These are phyloP conservation scores for Colossoma macropomum DNA, from an alignment of 2,113 vertebrate genomes.

Conservation along the genomic window DNA sequence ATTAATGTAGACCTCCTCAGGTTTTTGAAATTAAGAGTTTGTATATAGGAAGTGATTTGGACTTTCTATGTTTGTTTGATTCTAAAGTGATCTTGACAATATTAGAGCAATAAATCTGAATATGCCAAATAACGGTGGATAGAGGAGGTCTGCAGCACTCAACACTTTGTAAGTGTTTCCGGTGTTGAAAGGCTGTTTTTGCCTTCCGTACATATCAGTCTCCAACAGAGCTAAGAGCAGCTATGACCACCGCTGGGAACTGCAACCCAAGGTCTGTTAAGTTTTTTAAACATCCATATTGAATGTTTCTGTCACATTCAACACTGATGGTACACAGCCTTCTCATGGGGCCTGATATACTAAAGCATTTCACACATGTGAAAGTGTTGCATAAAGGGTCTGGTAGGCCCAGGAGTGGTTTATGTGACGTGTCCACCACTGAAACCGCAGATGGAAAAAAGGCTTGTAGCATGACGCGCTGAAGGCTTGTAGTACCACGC, in stretches of 20 bases:
- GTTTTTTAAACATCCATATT: constrained; percentile 33
- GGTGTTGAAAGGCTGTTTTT: constrained; percentile 20
- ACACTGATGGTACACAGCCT: constrained; percentile 1
- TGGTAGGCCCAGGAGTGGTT: constrained; percentile 11
- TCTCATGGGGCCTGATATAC: constrained; percentile 25
- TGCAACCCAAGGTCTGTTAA: constrained; percentile 13
- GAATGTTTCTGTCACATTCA: constrained; percentile 37
- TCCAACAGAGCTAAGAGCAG: constrained; percentile 37
- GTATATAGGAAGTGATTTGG: neutral
- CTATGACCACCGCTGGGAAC: constrained; percentile 32
- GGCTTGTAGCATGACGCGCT: neutral
- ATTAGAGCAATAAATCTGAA: constrained; percentile 21
- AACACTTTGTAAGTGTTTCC: neutral
- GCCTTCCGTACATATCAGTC: neutral
- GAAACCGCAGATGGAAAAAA: constrained; percentile 19
- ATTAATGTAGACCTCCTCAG: neutral
- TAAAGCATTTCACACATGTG: constrained; percentile 29
- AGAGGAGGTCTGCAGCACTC: neutral
- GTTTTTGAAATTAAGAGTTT: neutral
- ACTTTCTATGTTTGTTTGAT: neutral
- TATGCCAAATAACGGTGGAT: neutral
- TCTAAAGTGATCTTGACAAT: neutral
- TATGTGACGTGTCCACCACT: constrained; percentile 18
- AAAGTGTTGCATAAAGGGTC: constrained; percentile 16
- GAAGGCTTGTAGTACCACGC: neutral